Conservation (phyloP, 1,140 invertebrate genomes). For the Formica exsecta region DNA sequence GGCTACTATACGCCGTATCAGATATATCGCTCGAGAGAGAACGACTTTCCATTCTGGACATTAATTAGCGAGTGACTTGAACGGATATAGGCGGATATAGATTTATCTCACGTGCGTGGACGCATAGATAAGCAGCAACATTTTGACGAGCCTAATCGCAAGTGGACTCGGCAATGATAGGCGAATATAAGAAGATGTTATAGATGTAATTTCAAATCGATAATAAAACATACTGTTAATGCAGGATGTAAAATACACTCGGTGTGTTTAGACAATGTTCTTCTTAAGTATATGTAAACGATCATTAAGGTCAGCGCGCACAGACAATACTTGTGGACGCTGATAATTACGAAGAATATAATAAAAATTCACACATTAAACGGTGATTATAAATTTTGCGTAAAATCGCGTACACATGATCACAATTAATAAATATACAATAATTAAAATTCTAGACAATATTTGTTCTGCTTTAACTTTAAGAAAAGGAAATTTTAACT, state of each 20-base stretch:
- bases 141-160: background rate
- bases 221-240: background rate
- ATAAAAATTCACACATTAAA: constrained; percentile 7
- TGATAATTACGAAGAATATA: constrained; percentile 30
- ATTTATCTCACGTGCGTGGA: background rate
- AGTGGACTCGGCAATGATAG: background rate
- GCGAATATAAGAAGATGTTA: background rate
- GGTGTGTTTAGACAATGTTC: background rate
- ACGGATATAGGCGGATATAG: constrained; percentile 23
- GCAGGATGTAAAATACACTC: background rate
- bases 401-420: background rate
- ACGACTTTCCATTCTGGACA: constrained; percentile 74
- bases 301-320: constrained; percentile 49
- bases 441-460: background rate
- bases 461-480: background rate
- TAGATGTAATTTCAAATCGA: background rate
- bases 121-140: constrained; percentile 33
- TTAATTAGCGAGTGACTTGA: constrained; percentile 62
- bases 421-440: background rate
- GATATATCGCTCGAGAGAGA: constrained; percentile 46
- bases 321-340: constrained; percentile 17
- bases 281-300: constrained; percentile 24
- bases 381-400: background rate
- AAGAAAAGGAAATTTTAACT: background rate
- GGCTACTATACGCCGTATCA: background rate